Base-by-base conservation (phyloP, 23 tunicate species). In the Phallusia fumigata region DNA sequence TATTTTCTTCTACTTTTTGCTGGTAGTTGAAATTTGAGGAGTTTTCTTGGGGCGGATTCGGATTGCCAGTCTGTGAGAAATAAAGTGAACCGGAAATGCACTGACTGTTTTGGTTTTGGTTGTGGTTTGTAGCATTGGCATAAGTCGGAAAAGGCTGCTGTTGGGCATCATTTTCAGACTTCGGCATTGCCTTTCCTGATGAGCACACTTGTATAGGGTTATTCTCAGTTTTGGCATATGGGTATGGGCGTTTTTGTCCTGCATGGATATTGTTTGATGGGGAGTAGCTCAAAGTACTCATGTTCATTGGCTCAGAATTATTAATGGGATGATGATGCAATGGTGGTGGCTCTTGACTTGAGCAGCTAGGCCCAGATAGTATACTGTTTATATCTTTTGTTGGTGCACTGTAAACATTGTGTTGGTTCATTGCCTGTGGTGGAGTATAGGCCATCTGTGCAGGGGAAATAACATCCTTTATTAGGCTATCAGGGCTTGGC, bases 291-390 rank as follows among this genome's bases (percentile, higher is more conserved):
- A 5, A 5, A 40, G 8, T 40, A 58, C 16, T 58, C 31, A 65
- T 65, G 47, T 75, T 75, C 0, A 18, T 26, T 35, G 26, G 18
- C 10, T n/a, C 31, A 21, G 69, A 2, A 58, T 75, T n/a, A 26
- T 21, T 75, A 18, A 75, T 6, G 33, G 85, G 79, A 10, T 84
- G 85, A 30, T 87, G 90, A 30, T 81, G 79, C 81, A 85, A 58
- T 24, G 88, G 88, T 31, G 88, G 88, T 52, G 82, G 64, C 30
- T 77, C 88, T 0, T 64, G 78, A 30, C 30, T 33, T 33, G 78
- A 58, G 28, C 69, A 58, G 28, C 69, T 24, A 6, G 28, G 28
- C 11, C 26, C 28, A 21, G 69, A 11, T 3, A 22, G 28, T 6
- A 11, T 16, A 58, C 28, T 58, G 69, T 58, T 58, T 21, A 58